These are phyloP conservation scores for Pentamera pediparva DNA, from an alignment of 53 echinoderm and acorn worm species.

Conservation along the genomic window DNA sequence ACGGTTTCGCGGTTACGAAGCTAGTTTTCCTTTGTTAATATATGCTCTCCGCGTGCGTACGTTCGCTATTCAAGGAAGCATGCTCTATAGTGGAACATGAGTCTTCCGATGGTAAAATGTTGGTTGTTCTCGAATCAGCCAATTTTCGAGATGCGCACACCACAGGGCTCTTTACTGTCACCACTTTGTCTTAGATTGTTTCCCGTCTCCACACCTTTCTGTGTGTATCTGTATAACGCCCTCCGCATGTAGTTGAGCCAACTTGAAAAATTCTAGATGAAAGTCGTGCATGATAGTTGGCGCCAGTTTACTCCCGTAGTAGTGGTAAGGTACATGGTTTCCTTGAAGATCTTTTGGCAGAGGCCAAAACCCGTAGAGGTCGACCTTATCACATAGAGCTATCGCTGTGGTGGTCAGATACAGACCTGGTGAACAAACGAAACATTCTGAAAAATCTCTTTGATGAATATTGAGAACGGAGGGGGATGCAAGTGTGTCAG, in stretches of 20 bases:
- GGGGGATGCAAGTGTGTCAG: too few species aligned
- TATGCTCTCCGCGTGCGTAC: too few species aligned
- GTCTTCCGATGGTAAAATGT: too few species aligned
- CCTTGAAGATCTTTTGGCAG: not conserved
- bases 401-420: constrained; percentile 25
- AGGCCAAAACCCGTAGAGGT: constrained; percentile 33
- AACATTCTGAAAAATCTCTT: not conserved
- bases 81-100: too few species aligned
- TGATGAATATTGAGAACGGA: not conserved
- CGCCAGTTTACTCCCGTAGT: constrained; percentile 3
- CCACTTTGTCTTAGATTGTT: too few species aligned
- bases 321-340: constrained; percentile 7
- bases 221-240: constrained; percentile 17
- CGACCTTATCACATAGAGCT: constrained; percentile 20
- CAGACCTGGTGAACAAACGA: not conserved
- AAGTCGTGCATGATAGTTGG: constrained; percentile 25
- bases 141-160: too few species aligned
- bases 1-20: too few species aligned
- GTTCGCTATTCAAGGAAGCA: too few species aligned
- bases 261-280: constrained; percentile 10
- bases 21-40: too few species aligned
- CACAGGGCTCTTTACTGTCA: too few species aligned
- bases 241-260: not conserved
- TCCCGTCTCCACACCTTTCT: not conserved
- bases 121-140: too few species aligned